These are phyloP conservation scores for Caenorhabditis sp. DNA, from an alignment of 2,888 invertebrate genomes.

Conservation along the genomic window DNA sequence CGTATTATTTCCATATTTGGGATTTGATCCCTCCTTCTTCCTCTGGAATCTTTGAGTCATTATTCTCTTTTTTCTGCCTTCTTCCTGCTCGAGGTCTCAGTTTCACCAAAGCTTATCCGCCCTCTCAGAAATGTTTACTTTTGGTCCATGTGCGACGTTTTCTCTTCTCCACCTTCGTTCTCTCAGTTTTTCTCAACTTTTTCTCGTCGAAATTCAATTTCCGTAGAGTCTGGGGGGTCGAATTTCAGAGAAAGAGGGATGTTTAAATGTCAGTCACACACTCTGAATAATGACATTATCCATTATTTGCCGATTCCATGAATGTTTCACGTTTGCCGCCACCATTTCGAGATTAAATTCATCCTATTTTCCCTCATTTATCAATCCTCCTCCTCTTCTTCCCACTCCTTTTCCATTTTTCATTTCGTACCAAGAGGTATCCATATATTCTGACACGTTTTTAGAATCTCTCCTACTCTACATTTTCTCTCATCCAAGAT, in stretches of 20 bases:
- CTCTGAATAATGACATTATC: slow-evolving; percentile 28
- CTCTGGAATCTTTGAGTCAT: too few relatives aligned
- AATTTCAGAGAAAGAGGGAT: slow-evolving; percentile 39
- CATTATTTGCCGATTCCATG: slow-evolving; percentile 5
- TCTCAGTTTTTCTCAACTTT: slow-evolving; percentile 46
- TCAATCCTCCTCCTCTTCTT: not conserved
- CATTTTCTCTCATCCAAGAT: slow-evolving; percentile 30
- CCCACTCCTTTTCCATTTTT: slow-evolving; percentile 8
- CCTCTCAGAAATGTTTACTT: slow-evolving; percentile 52
- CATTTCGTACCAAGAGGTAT: not conserved
- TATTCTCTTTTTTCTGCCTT: not conserved
- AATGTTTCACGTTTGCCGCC: slow-evolving; percentile 20
- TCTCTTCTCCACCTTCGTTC: slow-evolving; percentile 24
- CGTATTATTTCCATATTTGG: too few relatives aligned
- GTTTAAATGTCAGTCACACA: not conserved
- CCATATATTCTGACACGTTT: slow-evolving; percentile 16
- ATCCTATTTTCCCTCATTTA: not conserved
- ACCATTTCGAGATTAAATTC: slow-evolving; percentile 52
- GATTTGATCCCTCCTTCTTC: too few relatives aligned
- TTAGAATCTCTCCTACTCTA: not conserved
- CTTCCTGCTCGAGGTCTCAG: slow-evolving; percentile 23
- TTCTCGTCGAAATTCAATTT: slow-evolving; percentile 42
- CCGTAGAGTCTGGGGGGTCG: slow-evolving; percentile 14
- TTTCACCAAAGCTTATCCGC: slow-evolving; percentile 46
- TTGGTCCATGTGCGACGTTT: slow-evolving; percentile 38